These are phyloP conservation scores for Anoplophora glabripennis DNA, from an alignment of 1,140 invertebrate species.

Conservation along the genomic window DNA sequence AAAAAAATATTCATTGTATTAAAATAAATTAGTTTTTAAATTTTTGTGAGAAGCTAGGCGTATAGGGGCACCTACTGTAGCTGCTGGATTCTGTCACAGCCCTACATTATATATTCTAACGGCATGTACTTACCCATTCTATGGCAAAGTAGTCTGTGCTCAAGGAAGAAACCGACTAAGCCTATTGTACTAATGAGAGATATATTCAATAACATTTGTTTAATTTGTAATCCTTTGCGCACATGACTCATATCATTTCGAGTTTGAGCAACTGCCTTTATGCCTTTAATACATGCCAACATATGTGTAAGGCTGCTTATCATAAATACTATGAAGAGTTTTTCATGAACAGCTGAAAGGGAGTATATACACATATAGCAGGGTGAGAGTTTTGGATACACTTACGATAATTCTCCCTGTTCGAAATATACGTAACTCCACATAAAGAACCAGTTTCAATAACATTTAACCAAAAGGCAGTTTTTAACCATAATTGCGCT, in stretches of 20 bases:
- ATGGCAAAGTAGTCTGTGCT: constrained; percentile 82
- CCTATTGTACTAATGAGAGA: constrained; percentile 77
- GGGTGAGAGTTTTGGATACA: constrained; percentile 30
- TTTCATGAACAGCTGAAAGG: constrained; percentile 83
- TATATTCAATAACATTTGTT: constrained; percentile 70
- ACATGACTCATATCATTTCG: constrained; percentile 41
- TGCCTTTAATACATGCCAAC: constrained; percentile 63
- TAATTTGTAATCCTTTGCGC: constrained; percentile 56
- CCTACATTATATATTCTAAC: constrained; percentile 3
- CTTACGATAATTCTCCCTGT: constrained; percentile 93
- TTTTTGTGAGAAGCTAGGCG: too few relatives aligned
- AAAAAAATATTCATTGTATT: not conserved
- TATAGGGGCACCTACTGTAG: too few relatives aligned
- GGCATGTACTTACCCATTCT: constrained; percentile 70
- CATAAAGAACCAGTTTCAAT: constrained; percentile 79
- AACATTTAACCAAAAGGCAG: constrained; percentile 82
- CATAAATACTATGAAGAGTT: constrained; percentile 92
- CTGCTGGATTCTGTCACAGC: too few relatives aligned
- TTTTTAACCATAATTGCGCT: constrained; percentile 62
- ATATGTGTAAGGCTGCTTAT: constrained; percentile 81
- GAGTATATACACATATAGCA: constrained; percentile 26
- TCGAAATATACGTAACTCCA: constrained; percentile 89
- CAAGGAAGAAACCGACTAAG: constrained; percentile 80
- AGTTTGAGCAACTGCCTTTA: constrained; percentile 40
- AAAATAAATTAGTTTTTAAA: not conserved